Evolutionary conservation across 2,888 invertebrate genomes (phyloP), one percentile per base, ranked within the genome.

Genomic region (Ferdinandea cuprea): DNA sequence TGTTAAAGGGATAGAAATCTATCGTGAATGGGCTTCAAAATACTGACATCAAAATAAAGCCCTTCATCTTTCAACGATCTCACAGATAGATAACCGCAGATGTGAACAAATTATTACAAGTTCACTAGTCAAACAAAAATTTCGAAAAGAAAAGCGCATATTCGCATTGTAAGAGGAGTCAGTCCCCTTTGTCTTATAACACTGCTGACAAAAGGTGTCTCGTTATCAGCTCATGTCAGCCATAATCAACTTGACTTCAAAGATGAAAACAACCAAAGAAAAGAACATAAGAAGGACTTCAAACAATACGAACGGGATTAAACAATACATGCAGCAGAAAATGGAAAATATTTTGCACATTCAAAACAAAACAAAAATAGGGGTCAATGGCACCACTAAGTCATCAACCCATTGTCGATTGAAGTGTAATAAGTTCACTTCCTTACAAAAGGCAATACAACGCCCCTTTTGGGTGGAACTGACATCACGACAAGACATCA

Each of bases 381-480:
- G 50, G 80, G 76, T 76, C 80, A 76, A 65, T 81, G 69, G 32
- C 63, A 63, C 37, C n/a, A 13, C 2, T n/a, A 19, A 50, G 30
- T 25, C 50, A 66, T 54, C 54, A 44, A 35, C 30, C 65, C 28
- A 19, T 66, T 65, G 42, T 59, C 21, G 52, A 30, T 19, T 59
- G 5, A 21, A 59, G 56, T 58, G 5, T 61, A 63, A 68, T 61
- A 68, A 74, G 56, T 80, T 72, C 61, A 44, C 52, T 66, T 61
- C 54, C 46, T 7, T 3, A 52, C 30, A 66, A 66, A 63, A 48
- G 46, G 35, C 46, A 46, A 37, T 17, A 40, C 61, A 54, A 48
- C 61, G 40, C 21, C 56, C 56, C 11, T 35, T 68, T 48, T 25
- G 40, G 9, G 6, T 11, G 13, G 56, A 32, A 5, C 46, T 48